These are phyloP conservation scores for fruit fly (Drosophila melanogaster) DNA, from an alignment of 1,140 invertebrate genomes.

Conservation along the genomic window Release_6_plus_ISO1_MT NC_004354.4:6507001-6507500, in stretches of 20 bases:
- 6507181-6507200: slow-evolving; percentile 28
- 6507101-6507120: slow-evolving; percentile 5
- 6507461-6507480: slow-evolving; percentile 64
- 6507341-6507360: too few species aligned
- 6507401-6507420: slow-evolving; percentile 40
- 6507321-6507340: slow-evolving; percentile 15
- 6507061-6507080: slow-evolving; percentile 70
- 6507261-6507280: slow-evolving; percentile 51
- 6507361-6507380: too few species aligned
- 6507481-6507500: slow-evolving; percentile 47
- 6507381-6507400: not conserved
- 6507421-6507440: slow-evolving; percentile 49
- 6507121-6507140: slow-evolving; percentile 68
- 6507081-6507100: not conserved
- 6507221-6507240: slow-evolving; percentile 50
- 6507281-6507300: slow-evolving; percentile 20
- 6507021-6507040: not conserved
- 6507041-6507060: slow-evolving; percentile 66
- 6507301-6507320: not conserved
- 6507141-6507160: slow-evolving; percentile 76
- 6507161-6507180: slow-evolving; percentile 41
- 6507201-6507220: slow-evolving; percentile 30
- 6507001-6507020: too few species aligned
- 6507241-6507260: slow-evolving; percentile 73
- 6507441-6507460: slow-evolving; percentile 46